Base-by-base conservation (phyloP, 2,888 invertebrate species). In the Drosophila atroscutellata region DNA sequence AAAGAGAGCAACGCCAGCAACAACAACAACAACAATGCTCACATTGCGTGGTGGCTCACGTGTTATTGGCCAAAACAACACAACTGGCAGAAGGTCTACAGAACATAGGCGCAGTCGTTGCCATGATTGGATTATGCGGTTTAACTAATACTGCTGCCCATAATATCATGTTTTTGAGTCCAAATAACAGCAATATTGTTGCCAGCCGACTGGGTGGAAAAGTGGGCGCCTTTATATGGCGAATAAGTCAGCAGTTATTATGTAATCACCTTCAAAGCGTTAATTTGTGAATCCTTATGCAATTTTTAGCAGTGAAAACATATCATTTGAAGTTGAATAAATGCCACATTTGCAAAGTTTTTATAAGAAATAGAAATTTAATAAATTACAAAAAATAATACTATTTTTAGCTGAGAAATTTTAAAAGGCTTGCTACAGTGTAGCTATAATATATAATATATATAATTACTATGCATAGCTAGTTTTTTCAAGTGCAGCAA, bases 51-150 rank as follows among this genome's bases (percentile, higher is more conserved):
- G 70, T 72, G 64, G 56, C 62, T 49, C 66, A 59, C 66, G 74
- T 67, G 77, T 32, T 65, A 54, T 55, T 45, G 45, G 20, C 45
- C 45, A 42, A 39, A 47, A 45, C 66, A 51, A 2, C 45, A 45
- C 13, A 45, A 24, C 45, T 24, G 51, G 59, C 20, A 68, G 28
- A 62, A 50, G 77, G 42, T 61, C 54, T 51, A 37, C 26, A 56
- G n/a, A 70, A 82, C 54, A 77, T 71, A 77, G 78, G 88, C 65
- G 82, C 83, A 87, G 83, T 69, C 51, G 69, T 59, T 73, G 60
- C 66, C 75, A 56, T 75, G 77, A 77, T 86, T 80, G 77, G 81
- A 82, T 86, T 82, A 83, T 67, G 72, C 65, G 71, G 58, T 73
- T 68, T 61, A 55, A 49, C 80, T 75, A 82, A 79, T 75, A 73